Base-by-base conservation (phyloP, 1,140 invertebrate genomes). In the Macrotrachela quadricornifera region DNA sequence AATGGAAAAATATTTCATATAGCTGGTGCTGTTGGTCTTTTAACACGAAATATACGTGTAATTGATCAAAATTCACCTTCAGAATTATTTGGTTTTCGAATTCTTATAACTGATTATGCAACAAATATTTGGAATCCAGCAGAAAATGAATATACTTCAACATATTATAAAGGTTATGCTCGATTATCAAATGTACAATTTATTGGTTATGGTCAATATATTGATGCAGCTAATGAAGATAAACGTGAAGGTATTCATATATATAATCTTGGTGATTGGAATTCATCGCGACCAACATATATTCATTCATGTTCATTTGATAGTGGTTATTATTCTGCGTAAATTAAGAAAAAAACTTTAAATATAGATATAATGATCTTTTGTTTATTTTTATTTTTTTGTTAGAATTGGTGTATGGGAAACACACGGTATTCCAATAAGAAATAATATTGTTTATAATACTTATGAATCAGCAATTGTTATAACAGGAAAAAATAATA, bases 11-110 rank as follows among this genome's bases (percentile, higher is more conserved):
- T 18, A 1, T 56, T 59, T 17, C 46, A 50, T 10, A 52, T 66
- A 45, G 58, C 57, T 10, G 64, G 63, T 9, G 63, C 59, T 15
- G 66, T 69, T 10, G 67, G 65, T 15, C 55, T 66, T 14, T 55
- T 69, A 21, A 62, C 63, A n/a, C 43, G 62, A 6, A 68, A 66
- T 49, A 60, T 69, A 38, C 63, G 59, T 49, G 58, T 69, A 10
- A 60, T 63, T 17, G 66, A 69, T 47, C 8, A n/a, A 10, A 51
- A 59, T 30, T 39, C 63, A 47, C 51, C 55, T 1, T 49, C 45
- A 6, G 62, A 69, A 49, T 62, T 64, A 11, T 67, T 63, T 54
- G 67, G 67, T 18, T 63, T 63, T n/a, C 56, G 67, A 8, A 54
- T 68, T 1, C 30, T 69, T 14, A 62, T 67, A 14, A 51, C 57